A percentile compares a stretch with the other conserved stretches of the same genome.
These are phyloP conservation scores for Entomobrya multifasciata DNA, from an alignment of 2,888 invertebrate species.

Conservation along the genomic window DNA sequence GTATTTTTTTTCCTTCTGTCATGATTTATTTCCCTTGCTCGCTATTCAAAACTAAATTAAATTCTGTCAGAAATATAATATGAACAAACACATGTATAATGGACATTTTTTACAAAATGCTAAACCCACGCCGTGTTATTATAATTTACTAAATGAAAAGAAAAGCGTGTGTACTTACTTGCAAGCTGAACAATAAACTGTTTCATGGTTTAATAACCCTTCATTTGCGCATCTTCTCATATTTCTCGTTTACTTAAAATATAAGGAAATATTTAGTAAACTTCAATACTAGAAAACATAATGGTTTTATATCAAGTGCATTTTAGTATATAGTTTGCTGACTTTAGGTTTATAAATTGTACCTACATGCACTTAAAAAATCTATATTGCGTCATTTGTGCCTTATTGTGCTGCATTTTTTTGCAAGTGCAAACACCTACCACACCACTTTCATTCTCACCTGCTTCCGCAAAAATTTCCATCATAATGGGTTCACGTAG, in stretches of 20 bases:
- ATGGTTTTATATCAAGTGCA: background rate
- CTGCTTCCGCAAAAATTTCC: slow-evolving; percentile 66
- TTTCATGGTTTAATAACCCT: slow-evolving; percentile 69
- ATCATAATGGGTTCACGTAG: slow-evolving; percentile 46
- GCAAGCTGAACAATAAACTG: slow-evolving; percentile 59
- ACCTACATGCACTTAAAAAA: background rate
- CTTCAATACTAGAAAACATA: background rate
- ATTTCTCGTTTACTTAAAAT: slow-evolving; percentile 32
- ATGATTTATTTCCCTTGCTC: slow-evolving; percentile 59
- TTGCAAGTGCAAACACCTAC: slow-evolving; percentile 25
- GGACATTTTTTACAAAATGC: background rate
- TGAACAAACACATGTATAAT: background rate
- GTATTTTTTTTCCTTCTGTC: slow-evolving; percentile 14
- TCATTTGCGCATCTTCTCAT: slow-evolving; percentile 51
- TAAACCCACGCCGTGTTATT: slow-evolving; percentile 2
- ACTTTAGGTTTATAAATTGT: background rate
- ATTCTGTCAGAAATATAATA: slow-evolving; percentile 20
- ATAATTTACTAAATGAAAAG: slow-evolving; percentile 43
- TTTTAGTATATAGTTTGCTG: too few relatives aligned
- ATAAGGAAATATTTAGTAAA: slow-evolving; percentile 41
- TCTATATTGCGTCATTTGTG: background rate
- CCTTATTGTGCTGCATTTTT: slow-evolving; percentile 14
- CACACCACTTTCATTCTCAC: slow-evolving; percentile 59
- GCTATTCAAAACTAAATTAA: slow-evolving; percentile 58
- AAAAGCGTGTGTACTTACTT: slow-evolving; percentile 61